Evolutionary conservation across 2,113 vertebrate genomes (phyloP).

Genomic region (Lagopus muta): DNA sequence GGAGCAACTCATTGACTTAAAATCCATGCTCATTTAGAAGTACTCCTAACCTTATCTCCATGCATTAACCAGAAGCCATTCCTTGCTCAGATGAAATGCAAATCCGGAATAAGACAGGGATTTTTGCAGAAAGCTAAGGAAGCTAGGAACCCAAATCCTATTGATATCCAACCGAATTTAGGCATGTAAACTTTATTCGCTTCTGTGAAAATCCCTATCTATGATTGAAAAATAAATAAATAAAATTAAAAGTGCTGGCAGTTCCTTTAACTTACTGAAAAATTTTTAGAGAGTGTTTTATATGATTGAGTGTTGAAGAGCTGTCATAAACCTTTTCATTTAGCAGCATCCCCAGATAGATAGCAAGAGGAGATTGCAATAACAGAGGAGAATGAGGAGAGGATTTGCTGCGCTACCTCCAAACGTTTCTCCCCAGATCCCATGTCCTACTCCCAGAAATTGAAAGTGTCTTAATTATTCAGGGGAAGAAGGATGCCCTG

Average conservation of each 20-base stretch:
- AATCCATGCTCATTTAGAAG: not conserved
- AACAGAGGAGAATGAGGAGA: not conserved
- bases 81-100: not conserved
- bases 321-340: not conserved
- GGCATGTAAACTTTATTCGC: not conserved
- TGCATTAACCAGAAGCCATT: not conserved
- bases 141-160: not conserved
- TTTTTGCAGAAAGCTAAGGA: not conserved
- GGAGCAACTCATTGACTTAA: not conserved
- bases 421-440: not conserved
- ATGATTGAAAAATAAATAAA: not conserved
- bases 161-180: not conserved
- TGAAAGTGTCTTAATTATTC: not conserved
- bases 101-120: not conserved
- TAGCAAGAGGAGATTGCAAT: not conserved
- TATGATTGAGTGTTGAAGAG: not conserved
- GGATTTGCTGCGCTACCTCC: not conserved
- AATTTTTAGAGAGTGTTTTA: not conserved
- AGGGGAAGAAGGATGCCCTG: not conserved
- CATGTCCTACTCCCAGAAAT: not conserved
- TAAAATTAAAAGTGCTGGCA: not conserved
- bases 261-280: not conserved
- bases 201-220: not conserved
- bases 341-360: slow-evolving; percentile 10
- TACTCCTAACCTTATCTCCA: not conserved